Conservation (phyloP, 2,888 invertebrate genomes). For the Galeruca laticollis region DNA sequence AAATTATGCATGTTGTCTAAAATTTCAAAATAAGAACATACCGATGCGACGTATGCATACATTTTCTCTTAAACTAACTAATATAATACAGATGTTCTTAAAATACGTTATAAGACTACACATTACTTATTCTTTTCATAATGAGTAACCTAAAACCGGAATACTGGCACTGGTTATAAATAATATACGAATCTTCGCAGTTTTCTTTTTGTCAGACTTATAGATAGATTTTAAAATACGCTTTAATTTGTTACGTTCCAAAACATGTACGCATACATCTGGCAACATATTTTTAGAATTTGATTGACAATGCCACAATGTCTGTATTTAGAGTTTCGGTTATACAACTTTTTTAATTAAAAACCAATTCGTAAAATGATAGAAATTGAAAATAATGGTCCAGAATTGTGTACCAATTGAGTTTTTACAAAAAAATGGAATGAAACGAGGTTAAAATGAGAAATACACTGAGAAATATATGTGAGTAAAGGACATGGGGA, state of each 20-base stretch:
- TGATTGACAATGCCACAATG: conserved; percentile 39
- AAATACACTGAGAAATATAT: no score
- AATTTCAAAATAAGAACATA: no score
- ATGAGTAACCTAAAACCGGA: not conserved
- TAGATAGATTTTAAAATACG: conserved; percentile 4
- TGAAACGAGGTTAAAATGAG: no score
- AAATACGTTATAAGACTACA: no score
- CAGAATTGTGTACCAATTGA: no score
- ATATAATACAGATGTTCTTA: no score
- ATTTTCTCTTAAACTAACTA: no score
- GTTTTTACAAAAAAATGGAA: no score
- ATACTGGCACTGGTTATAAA: not conserved
- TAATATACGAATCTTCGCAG: not conserved
- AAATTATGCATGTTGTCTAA: no score
- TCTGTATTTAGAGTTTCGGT: conserved; percentile 38
- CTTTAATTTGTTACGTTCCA: conserved; percentile 21
- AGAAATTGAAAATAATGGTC: no score
- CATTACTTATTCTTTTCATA: not conserved
- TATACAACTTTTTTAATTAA: conserved; percentile 33
- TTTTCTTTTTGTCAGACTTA: conserved; percentile 10
- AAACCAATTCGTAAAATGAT: conserved; percentile 20
- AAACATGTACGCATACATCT: conserved; percentile 35
- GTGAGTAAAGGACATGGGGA: no score
- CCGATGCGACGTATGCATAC: no score
- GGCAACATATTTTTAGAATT: conserved; percentile 37